These are phyloP conservation scores for Melanotaenia maccullochi DNA, from an alignment of 2,797 vertebrate genomes.

Conservation along the genomic window DNA sequence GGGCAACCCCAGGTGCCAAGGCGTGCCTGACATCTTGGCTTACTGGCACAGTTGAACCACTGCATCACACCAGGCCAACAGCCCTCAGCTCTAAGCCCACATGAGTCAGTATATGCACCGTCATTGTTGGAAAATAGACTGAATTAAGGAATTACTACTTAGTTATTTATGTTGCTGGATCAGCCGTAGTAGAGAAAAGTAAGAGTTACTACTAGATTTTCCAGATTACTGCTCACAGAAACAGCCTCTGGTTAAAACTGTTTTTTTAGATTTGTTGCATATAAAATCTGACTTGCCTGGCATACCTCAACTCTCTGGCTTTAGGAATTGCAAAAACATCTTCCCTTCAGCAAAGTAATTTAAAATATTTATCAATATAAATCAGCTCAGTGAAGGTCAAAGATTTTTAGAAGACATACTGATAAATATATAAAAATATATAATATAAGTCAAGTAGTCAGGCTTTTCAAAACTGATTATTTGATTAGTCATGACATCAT, in stretches of 20 bases:
- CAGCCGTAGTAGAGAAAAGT: not conserved
- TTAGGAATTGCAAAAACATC: not conserved
- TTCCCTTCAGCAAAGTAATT: not conserved
- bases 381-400: not conserved
- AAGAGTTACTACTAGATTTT: not conserved
- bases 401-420: not conserved
- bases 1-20: constrained; percentile 9
- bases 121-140: not conserved
- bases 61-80: not conserved
- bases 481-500: no score
- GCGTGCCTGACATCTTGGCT: not conserved
- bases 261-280: not conserved
- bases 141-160: not conserved
- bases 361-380: not conserved
- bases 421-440: not conserved
- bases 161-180: not conserved
- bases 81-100: constrained; percentile 1
- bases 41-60: not conserved
- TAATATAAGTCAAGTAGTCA: no score
- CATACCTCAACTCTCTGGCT: no score
- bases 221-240: not conserved
- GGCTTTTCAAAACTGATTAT: no score
- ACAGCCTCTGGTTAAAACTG: not conserved
- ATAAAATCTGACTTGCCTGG: no score
- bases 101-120: not conserved